phyloP scores from a whole-genome alignment of 2,113 vertebrate genomes.

The Sapajus apella region DNA sequence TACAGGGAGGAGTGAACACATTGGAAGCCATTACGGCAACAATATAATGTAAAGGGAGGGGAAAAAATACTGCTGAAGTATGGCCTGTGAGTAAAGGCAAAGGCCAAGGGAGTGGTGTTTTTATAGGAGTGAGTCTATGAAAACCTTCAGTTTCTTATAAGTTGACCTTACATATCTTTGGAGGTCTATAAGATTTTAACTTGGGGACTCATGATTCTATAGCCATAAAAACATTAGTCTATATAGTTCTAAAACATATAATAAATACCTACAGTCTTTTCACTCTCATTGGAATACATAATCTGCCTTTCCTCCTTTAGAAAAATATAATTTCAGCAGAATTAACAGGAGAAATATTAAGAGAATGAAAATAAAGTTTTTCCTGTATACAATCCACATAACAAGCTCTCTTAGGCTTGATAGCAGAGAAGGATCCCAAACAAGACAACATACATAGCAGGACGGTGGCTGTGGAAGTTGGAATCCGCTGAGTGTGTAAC shows the following conservation, averaged over 20 bases:
- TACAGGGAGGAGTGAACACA: neutral
- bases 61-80: neutral
- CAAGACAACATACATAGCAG: neutral
- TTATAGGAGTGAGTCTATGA: neutral
- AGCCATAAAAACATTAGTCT: neutral
- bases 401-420: neutral
- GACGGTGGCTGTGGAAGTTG: no score
- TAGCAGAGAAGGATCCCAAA: neutral
- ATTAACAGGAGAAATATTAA: neutral
- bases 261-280: constrained; percentile 22
- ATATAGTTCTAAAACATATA: neutral
- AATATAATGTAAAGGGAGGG: neutral
- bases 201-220: neutral
- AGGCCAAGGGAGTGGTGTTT: neutral
- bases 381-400: neutral
- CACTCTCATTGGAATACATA: neutral
- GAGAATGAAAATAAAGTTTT: constrained; percentile 18
- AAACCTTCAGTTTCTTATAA: constrained; percentile 20
- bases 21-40: neutral
- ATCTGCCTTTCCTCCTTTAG: neutral
- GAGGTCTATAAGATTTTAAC: neutral
- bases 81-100: neutral
- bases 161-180: neutral
- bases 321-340: constrained; percentile 2
- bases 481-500: no score